Evolutionary conservation across 2,113 vertebrate genomes (phyloP).

Genomic region (Paratilapia polleni): DNA sequence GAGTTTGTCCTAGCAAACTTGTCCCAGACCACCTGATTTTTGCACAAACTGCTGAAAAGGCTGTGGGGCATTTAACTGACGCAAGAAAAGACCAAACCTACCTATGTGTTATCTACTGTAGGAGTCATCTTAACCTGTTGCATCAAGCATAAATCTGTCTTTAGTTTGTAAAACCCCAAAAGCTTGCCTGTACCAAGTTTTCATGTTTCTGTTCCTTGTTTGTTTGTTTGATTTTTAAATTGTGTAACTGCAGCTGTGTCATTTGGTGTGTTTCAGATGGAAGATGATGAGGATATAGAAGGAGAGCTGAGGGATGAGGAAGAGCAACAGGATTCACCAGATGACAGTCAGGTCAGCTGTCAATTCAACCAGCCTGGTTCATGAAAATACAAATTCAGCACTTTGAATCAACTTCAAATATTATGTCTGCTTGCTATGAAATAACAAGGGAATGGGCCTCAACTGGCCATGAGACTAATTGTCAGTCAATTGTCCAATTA

Average conservation of each 20-base stretch:
- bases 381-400: no score
- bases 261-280: slow-evolving; percentile 54
- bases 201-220: background rate
- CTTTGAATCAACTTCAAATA: no score
- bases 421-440: no score
- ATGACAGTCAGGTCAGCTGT: slow-evolving; percentile 69
- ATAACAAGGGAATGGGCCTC: no score
- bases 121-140: background rate
- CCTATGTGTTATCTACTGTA: background rate
- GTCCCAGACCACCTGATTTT: background rate
- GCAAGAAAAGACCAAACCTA: background rate
- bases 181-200: background rate
- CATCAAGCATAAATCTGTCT: background rate
- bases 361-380: background rate
- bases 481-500: no score
- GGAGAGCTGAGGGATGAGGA: slow-evolving; percentile 57
- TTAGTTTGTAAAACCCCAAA: background rate
- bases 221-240: no score
- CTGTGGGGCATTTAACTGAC: background rate
- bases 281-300: slow-evolving; percentile 65
- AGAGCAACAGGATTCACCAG: slow-evolving; percentile 55
- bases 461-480: no score
- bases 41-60: background rate
- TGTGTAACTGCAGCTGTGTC: background rate
- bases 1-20: background rate